A percentile compares a stretch with the other conserved stretches of the same genome.
Conservation (phyloP, 64 coral and sea anemone species). For the Orbicella faveolata region DNA sequence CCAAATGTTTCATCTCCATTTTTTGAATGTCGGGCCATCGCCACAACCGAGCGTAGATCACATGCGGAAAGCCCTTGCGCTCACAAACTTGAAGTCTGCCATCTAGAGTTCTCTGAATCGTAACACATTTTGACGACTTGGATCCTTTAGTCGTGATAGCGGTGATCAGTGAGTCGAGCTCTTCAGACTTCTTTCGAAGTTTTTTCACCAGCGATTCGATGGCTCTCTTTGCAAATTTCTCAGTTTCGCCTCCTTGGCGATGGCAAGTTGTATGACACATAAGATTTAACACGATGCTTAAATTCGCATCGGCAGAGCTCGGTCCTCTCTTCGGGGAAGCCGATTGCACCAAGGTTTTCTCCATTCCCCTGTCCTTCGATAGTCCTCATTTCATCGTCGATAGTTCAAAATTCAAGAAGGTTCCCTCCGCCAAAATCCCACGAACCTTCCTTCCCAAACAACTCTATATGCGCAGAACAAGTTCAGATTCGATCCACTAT, state of each 20-base stretch:
- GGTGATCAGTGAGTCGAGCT: constrained; percentile 89
- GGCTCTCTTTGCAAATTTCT: constrained; percentile 96
- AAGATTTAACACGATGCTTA: constrained; percentile 92
- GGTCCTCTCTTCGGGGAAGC: constrained; percentile 89
- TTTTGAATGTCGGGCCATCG: constrained; percentile 99
- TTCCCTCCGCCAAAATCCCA: constrained; percentile 58
- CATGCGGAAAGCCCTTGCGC: constrained; percentile 96
- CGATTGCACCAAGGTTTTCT: constrained; percentile 90
- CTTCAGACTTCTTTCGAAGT: constrained; percentile 94
- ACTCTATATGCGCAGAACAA: constrained; percentile 86
- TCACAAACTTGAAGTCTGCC: constrained; percentile 98
- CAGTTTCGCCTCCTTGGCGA: constrained; percentile 97
- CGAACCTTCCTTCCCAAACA: constrained; percentile 72
- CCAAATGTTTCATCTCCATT: constrained; percentile 98
- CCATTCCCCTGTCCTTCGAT: constrained; percentile 76
- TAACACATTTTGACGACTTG: constrained; percentile 95
- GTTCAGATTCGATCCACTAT: constrained; percentile 54
- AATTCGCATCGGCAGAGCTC: constrained; percentile 92
- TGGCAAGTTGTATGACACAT: constrained; percentile 99
- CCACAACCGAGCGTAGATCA: constrained; percentile 93
- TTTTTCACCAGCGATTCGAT: constrained; percentile 96
- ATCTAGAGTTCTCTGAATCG: constrained; percentile 95
- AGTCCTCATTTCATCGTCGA: constrained; percentile 44
- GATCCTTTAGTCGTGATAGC: constrained; percentile 92
- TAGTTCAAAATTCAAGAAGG: constrained; percentile 49